A percentile compares a stretch with the other conserved stretches of the same genome.
Conservation (phyloP, 2,888 invertebrate genomes). For the Caenorhabditis afra region DNA sequence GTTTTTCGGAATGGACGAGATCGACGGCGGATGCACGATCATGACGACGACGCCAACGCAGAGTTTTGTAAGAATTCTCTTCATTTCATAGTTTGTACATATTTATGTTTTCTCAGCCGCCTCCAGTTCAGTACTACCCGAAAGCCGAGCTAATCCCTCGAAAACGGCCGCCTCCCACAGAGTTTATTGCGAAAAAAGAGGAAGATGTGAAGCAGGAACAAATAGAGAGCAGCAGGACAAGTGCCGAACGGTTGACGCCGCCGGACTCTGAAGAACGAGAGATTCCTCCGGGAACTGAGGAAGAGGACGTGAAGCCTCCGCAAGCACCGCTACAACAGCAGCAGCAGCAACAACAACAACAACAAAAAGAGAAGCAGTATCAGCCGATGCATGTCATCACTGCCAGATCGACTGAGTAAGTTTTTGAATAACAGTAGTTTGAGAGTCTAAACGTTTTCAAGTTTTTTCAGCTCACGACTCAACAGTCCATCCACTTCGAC, state of each 20-base stretch:
- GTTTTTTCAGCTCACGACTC: conserved; percentile 14
- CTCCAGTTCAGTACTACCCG: conserved; percentile 16
- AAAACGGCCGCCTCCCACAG: conserved; percentile 7
- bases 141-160: conserved; percentile 32
- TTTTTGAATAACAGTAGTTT: conserved; percentile 1
- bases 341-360: too few relatives aligned
- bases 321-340: too few relatives aligned
- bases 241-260: too few relatives aligned
- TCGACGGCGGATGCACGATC: conserved; percentile 25
- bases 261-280: too few relatives aligned
- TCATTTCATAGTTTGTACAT: background rate
- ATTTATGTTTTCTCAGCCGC: background rate
- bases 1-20: conserved; percentile 47
- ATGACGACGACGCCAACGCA: background rate
- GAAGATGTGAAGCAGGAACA: conserved; percentile 4
- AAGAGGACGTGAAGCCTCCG: background rate
- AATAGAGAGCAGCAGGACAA: background rate
- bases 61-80: background rate
- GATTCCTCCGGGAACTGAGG: background rate
- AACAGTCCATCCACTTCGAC: conserved; percentile 33
- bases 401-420: conserved; percentile 33
- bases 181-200: conserved; percentile 2
- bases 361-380: background rate
- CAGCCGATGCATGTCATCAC: conserved; percentile 34
- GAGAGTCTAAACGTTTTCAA: background rate